Conservation (phyloP, 2,113 vertebrate species). For the Hydrolagus affinis region DNA sequence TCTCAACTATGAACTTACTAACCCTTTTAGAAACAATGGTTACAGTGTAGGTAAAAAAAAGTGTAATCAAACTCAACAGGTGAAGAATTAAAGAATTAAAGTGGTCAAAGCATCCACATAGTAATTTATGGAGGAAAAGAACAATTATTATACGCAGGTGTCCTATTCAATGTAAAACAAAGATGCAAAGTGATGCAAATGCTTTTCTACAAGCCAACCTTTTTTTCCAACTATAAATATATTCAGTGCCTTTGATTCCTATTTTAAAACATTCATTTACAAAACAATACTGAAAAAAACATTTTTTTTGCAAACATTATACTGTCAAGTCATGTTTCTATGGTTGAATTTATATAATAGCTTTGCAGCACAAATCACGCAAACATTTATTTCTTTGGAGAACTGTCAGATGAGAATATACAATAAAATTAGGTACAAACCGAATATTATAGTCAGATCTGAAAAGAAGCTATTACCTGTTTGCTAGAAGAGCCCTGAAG, state of each 20-base stretch:
- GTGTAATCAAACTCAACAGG: neutral
- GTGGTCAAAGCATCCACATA: neutral
- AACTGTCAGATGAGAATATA: slow-evolving; percentile 9
- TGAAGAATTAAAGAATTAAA: neutral
- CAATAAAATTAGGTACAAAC: slow-evolving; percentile 18
- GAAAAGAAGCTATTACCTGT: slow-evolving; percentile 68
- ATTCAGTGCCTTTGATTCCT: neutral
- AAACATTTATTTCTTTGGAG: slow-evolving; percentile 20
- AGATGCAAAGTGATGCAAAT: neutral
- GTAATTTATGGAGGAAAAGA: neutral
- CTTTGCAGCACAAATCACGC: slow-evolving; percentile 12
- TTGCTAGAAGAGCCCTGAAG: slow-evolving; percentile 74
- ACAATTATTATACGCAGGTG: too few relatives aligned
- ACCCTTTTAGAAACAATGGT: too few relatives aligned
- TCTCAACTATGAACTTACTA: neutral
- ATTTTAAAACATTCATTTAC: neutral
- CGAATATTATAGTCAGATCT: slow-evolving; percentile 24
- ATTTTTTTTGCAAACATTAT: neutral
- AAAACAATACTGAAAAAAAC: neutral
- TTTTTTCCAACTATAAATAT: neutral
- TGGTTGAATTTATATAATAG: slow-evolving; percentile 16
- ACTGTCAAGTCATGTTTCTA: neutral
- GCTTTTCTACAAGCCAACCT: neutral
- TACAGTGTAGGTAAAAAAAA: slow-evolving; percentile 9
- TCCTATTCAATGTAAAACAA: neutral